Conservation (phyloP, 1,140 invertebrate species). For the Trialeurodes vaporariorum region DNA sequence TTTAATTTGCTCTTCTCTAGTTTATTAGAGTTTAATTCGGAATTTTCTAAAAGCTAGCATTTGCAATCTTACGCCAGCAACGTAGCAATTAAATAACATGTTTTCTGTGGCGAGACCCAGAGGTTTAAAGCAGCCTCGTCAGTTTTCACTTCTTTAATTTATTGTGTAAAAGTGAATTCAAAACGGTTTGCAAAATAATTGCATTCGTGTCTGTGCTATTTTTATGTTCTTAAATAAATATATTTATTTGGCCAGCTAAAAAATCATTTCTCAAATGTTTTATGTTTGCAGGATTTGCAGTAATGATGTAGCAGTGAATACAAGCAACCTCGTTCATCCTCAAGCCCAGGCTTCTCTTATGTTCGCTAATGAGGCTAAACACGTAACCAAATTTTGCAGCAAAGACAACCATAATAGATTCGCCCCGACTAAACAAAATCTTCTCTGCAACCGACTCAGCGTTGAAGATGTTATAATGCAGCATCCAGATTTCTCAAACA, state of each 20-base stretch:
- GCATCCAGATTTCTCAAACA: constrained; percentile 43
- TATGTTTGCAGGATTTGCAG: constrained; percentile 30
- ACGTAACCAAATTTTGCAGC: constrained; percentile 47
- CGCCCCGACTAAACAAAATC: constrained; percentile 55
- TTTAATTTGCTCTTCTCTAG: too few relatives aligned
- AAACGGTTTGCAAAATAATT: constrained; percentile 14
- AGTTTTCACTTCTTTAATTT: too few relatives aligned
- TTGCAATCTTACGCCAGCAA: too few relatives aligned
- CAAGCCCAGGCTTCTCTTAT: constrained; percentile 42
- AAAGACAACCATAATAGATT: constrained; percentile 44
- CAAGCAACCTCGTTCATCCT: constrained; percentile 33
- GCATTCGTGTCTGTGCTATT: constrained; percentile 3
- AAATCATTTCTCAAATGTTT: constrained; percentile 11
- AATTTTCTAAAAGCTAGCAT: too few relatives aligned
- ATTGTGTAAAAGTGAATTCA: too few relatives aligned
- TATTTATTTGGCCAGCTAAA: neutral
- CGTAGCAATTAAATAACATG: too few relatives aligned
- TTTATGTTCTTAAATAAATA: neutral
- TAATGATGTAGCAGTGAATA: constrained; percentile 27
- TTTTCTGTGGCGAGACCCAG: too few relatives aligned
- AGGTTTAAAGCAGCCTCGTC: too few relatives aligned
- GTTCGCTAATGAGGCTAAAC: constrained; percentile 37
- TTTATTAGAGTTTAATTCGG: too few relatives aligned
- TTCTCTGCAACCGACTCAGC: constrained; percentile 45
- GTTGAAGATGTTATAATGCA: constrained; percentile 46